phyloP scores from a whole-genome alignment of 2,888 invertebrate species.

The Deladenus siricidicola region DNA sequence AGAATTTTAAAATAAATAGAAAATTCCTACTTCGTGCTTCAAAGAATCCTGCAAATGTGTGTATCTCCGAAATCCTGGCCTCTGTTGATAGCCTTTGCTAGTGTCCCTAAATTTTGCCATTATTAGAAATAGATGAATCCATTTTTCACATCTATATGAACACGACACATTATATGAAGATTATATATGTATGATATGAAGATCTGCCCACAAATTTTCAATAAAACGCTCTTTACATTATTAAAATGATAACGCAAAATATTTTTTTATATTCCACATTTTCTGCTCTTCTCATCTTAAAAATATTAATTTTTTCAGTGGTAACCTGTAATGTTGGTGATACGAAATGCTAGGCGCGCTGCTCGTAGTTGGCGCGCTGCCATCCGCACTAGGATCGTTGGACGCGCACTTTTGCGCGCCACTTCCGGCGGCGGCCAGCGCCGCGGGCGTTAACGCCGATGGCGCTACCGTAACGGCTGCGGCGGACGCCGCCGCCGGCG shows the following conservation, averaged over 20 bases:
- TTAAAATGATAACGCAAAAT: not conserved
- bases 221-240: too few species aligned
- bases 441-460: not conserved
- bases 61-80: slow-evolving; percentile 48
- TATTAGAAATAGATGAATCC: too few species aligned
- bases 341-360: not conserved
- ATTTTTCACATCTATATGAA: too few species aligned
- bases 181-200: too few species aligned
- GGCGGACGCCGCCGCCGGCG: slow-evolving; percentile 15
- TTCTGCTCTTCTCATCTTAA: not conserved
- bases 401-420: not conserved
- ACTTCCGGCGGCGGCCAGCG: not conserved
- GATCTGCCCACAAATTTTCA: too few species aligned
- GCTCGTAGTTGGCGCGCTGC: not conserved
- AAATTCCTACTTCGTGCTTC: slow-evolving; percentile 60
- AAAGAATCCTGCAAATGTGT: slow-evolving; percentile 56
- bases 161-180: too few species aligned
- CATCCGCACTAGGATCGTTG: too few species aligned
- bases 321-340: not conserved
- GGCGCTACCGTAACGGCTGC: slow-evolving; percentile 13
- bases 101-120: too few species aligned
- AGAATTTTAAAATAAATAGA: too few species aligned
- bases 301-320: not conserved
- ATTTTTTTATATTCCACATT: not conserved
- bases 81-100: slow-evolving; percentile 20